Conservation (phyloP, 2,113 vertebrate species). For the Gymnarchus niloticus region DNA sequence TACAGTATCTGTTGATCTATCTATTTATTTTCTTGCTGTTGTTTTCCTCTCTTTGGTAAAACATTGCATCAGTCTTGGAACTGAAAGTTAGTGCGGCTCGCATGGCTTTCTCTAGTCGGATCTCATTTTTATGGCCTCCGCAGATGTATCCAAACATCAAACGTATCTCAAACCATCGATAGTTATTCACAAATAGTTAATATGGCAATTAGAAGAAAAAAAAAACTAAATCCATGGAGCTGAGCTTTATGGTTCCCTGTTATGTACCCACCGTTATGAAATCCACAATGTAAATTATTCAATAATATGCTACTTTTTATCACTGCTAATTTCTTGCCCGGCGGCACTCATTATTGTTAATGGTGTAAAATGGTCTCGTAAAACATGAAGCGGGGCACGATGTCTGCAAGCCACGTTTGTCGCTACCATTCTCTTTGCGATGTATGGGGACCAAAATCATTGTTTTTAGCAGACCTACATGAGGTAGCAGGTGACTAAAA, state of each 20-base stretch:
- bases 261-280: background rate
- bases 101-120: background rate
- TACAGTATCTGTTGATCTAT: background rate
- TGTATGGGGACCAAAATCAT: background rate
- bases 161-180: background rate
- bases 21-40: background rate
- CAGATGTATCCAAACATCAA: too few relatives aligned
- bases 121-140: too few relatives aligned
- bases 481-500: background rate
- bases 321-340: conserved; percentile 25
- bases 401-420: conserved; percentile 24
- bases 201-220: background rate
- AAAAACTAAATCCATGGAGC: too few relatives aligned
- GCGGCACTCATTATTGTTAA: conserved; percentile 37
- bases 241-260: background rate
- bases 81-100: background rate
- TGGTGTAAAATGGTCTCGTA: conserved; percentile 24
- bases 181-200: background rate
- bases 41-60: background rate
- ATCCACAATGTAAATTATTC: conserved; percentile 18
- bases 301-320: conserved; percentile 32
- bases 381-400: conserved; percentile 18
- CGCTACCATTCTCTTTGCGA: background rate
- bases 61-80: background rate
- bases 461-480: background rate